Conservation (phyloP, 2,113 vertebrate genomes). For the Laterallus jamaicensis region DNA sequence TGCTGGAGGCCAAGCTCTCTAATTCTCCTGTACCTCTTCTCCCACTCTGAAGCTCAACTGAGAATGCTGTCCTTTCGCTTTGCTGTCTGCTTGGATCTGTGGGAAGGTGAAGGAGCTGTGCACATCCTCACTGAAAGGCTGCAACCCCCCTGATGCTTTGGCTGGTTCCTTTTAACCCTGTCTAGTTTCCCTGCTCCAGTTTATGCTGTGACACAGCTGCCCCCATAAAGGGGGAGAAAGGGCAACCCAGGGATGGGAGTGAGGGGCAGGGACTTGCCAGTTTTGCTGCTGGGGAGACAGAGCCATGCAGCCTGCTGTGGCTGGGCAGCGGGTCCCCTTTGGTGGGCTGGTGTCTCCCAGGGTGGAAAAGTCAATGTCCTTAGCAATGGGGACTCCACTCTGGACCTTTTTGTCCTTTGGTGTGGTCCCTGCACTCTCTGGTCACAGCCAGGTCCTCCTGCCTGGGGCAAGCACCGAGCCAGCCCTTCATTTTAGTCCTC, state of each 20-base stretch:
- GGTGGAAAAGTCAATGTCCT: background rate
- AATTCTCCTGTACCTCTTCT: background rate
- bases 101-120: background rate
- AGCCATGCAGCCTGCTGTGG: accelerated
- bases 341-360: background rate
- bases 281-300: background rate
- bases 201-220: background rate
- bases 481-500: background rate
- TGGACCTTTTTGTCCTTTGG: background rate
- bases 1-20: background rate
- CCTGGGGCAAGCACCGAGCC: accelerated
- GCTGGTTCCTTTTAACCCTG: background rate
- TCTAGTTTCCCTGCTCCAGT: background rate
- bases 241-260: background rate
- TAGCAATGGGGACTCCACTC: accelerated
- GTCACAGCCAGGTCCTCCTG: background rate
- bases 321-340: accelerated
- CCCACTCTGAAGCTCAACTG: background rate
- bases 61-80: background rate
- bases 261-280: background rate
- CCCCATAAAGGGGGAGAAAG: background rate
- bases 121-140: background rate
- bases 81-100: background rate
- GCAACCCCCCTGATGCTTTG: background rate
- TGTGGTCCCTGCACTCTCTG: background rate